Evolutionary conservation across 2,888 invertebrate species (phyloP), one percentile per base, ranked within the genome.

Genomic region (Leptinotarsa tumamoca): DNA sequence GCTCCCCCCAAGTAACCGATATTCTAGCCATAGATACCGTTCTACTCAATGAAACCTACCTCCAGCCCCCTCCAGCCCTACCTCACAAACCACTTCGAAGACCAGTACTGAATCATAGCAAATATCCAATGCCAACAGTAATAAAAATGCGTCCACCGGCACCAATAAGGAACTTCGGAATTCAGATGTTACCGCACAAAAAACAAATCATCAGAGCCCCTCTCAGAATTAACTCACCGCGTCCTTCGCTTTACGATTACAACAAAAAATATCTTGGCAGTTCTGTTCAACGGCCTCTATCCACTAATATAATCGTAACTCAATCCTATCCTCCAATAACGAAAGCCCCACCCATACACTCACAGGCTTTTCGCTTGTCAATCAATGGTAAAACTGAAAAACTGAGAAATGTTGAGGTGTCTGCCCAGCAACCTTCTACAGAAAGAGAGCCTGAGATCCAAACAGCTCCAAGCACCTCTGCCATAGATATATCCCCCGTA

Each of bases 381-480:
- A 68, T 72, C 68, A 74, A 63, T 49, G 27, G 56, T 50, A 72
- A n/a, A 27, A 67, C 68, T n/a, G 73, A 69, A 66, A 70, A 81
- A 61, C 75, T 83, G 17, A 82, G 79, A 76, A 81, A 84, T 67
- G 84, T 88, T 7, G 86, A 88, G 79, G 82, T 87, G 63, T 87
- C 87, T 7, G 86, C 86, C 0, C 80, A 82, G 72, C 87, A 87
- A 81, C 83, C 85, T 18, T 86, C 87, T 7, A 88, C 88, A 5
- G 87, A 87, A 80, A 82, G 82, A 76, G 85, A 84, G 75, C 84
- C 80, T 18, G 82, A 83, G 68, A 79, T 83, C 5, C 82, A 83
- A 72, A 84, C 85, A 4, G 82, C 82, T 21, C 77, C 81, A 54
- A 79, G 78, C 74, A 76, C 72, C n/a, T 52, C 72, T 23, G 23